These are phyloP conservation scores for Brevimyrus niger DNA, from an alignment of 2,113 vertebrate genomes.

Conservation along the genomic window DNA sequence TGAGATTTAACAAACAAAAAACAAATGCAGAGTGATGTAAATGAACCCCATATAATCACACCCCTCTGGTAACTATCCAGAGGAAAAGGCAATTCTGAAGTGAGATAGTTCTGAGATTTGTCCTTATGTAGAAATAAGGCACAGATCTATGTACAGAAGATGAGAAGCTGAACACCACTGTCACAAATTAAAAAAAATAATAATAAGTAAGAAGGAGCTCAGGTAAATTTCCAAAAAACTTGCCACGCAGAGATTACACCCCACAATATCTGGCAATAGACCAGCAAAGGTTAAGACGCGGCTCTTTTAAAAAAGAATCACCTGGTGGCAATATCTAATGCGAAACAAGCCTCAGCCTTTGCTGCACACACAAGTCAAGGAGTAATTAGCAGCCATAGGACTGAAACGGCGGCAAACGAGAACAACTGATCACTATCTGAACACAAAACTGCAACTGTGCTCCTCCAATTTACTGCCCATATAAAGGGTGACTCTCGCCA, in stretches of 20 bases:
- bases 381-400: not conserved
- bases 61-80: not conserved
- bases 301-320: not conserved
- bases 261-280: not conserved
- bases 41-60: not conserved
- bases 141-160: not conserved
- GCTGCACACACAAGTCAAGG: not conserved
- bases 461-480: not conserved
- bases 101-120: not conserved
- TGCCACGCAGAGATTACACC: not conserved
- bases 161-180: not conserved
- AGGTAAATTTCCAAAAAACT: not conserved
- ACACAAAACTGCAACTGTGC: not conserved
- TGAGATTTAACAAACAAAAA: not conserved
- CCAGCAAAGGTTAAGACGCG: not conserved
- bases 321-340: not conserved
- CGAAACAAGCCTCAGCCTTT: not conserved
- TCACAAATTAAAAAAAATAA: not conserved
- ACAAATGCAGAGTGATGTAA: not conserved
- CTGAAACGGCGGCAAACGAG: not conserved
- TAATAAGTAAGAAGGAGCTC: not conserved
- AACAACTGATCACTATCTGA: not conserved
- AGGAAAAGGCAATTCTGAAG: not conserved
- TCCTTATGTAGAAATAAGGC: not conserved
- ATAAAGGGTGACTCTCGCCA: not conserved